Conservation (phyloP, 2,888 invertebrate genomes). For the Bellardia bayeri region DNA sequence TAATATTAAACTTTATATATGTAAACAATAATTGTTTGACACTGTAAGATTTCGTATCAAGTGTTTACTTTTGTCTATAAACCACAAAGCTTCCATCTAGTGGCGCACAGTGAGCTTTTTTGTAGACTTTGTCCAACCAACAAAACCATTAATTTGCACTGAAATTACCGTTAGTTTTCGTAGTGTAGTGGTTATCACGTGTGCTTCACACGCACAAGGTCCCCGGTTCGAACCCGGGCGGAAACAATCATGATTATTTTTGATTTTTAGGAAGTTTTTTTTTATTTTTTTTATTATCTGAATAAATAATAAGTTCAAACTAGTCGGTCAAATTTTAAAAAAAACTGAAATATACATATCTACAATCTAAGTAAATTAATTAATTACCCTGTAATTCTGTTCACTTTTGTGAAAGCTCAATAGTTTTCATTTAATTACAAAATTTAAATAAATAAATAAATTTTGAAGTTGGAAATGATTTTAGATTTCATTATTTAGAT, state of each 20-base stretch:
- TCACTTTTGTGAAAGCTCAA: too few relatives aligned
- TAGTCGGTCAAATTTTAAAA: too few relatives aligned
- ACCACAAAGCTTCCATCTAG: background rate
- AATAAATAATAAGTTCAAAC: background rate
- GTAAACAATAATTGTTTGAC: background rate
- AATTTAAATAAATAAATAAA: too few relatives aligned
- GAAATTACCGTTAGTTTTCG: slow-evolving; percentile 60
- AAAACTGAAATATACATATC: too few relatives aligned
- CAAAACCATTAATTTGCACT: background rate
- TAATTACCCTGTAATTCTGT: too few relatives aligned
- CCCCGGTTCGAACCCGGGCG: slow-evolving; percentile 81
- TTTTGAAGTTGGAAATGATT: too few relatives aligned
- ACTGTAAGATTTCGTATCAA: slow-evolving; percentile 19
- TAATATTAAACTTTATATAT: background rate
- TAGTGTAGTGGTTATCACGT: slow-evolving; percentile 79
- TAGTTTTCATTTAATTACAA: too few relatives aligned
- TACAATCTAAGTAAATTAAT: too few relatives aligned
- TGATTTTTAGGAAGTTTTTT: background rate
- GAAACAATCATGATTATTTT: slow-evolving; percentile 74
- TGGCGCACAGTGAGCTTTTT: slow-evolving; percentile 12
- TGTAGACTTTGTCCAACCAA: background rate
- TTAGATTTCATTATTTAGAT: too few relatives aligned
- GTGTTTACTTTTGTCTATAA: background rate
- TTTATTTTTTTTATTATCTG: background rate
- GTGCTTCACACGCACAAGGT: slow-evolving; percentile 81